A percentile compares a stretch with the other conserved stretches of the same genome.
Conservation (phyloP, 2,888 invertebrate genomes). For the Stegana nigrithorax region DNA sequence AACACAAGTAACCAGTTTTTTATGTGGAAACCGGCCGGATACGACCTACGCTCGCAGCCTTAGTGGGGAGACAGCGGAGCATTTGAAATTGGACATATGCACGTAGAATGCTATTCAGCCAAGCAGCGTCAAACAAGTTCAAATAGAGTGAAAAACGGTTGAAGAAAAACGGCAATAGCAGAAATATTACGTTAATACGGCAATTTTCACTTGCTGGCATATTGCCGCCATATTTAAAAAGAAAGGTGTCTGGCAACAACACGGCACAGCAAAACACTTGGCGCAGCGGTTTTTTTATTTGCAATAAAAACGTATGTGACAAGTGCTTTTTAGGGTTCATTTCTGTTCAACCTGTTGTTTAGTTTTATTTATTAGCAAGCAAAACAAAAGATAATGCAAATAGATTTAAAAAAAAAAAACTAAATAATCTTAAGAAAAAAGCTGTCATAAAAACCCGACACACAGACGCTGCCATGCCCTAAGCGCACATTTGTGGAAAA, state of each 20-base stretch:
- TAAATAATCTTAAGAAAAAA: too few relatives aligned
- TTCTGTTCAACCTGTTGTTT: neutral
- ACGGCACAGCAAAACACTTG: too few relatives aligned
- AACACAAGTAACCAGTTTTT: neutral
- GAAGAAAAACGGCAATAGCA: neutral
- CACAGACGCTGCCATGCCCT: too few relatives aligned
- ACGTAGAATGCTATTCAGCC: slow-evolving; percentile 12
- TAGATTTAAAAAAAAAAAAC: too few relatives aligned
- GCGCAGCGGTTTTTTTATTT: neutral
- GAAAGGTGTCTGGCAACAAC: slow-evolving; percentile 9
- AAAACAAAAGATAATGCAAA: neutral
- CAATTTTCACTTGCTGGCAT: slow-evolving; percentile 4
- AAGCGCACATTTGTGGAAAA: too few relatives aligned
- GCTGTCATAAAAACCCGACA: too few relatives aligned
- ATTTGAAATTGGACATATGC: slow-evolving; percentile 30
- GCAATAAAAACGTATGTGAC: neutral
- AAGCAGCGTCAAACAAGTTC: neutral
- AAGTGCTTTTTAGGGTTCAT: neutral
- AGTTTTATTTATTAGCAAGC: too few relatives aligned
- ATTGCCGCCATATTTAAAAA: slow-evolving; percentile 14
- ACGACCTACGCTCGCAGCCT: slow-evolving; percentile 34
- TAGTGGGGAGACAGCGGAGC: slow-evolving; percentile 37
- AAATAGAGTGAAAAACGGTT: neutral
- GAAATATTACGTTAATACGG: neutral
- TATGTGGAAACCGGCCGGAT: slow-evolving; percentile 5